These are phyloP conservation scores for Hipparchia semele DNA, from an alignment of 2,888 invertebrate species.

Conservation along the genomic window DNA sequence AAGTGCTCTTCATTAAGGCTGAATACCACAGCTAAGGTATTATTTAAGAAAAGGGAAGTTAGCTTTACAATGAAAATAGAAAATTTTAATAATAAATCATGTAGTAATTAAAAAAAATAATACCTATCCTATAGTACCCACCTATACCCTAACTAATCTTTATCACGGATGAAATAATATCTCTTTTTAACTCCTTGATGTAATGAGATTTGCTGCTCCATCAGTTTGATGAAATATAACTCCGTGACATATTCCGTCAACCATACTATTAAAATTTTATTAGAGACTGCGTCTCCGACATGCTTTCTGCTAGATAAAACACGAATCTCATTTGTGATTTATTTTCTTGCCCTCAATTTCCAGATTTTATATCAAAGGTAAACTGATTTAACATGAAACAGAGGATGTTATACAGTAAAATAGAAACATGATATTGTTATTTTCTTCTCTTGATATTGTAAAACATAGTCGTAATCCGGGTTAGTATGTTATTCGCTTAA, in stretches of 20 bases:
- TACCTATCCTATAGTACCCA: too few species aligned
- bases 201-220: not conserved
- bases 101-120: too few species aligned
- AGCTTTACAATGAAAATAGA: too few species aligned
- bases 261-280: constrained; percentile 64
- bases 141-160: too few species aligned
- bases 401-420: constrained; percentile 17
- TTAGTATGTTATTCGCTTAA: not conserved
- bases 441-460: not conserved
- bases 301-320: constrained; percentile 38
- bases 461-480: not conserved
- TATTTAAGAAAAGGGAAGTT: too few species aligned
- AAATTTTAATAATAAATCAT: too few species aligned
- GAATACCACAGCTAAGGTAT: too few species aligned
- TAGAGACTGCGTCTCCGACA: constrained; percentile 49
- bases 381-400: constrained; percentile 32
- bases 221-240: not conserved
- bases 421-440: constrained; percentile 5
- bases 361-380: constrained; percentile 28
- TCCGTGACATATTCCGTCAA: constrained; percentile 48
- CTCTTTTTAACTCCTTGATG: not conserved
- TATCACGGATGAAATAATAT: too few species aligned
- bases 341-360: constrained; percentile 34
- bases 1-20: too few species aligned
- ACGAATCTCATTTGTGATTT: constrained; percentile 43